phyloP scores from a whole-genome alignment of 2,113 vertebrate genomes.

The Uria aalge region DNA sequence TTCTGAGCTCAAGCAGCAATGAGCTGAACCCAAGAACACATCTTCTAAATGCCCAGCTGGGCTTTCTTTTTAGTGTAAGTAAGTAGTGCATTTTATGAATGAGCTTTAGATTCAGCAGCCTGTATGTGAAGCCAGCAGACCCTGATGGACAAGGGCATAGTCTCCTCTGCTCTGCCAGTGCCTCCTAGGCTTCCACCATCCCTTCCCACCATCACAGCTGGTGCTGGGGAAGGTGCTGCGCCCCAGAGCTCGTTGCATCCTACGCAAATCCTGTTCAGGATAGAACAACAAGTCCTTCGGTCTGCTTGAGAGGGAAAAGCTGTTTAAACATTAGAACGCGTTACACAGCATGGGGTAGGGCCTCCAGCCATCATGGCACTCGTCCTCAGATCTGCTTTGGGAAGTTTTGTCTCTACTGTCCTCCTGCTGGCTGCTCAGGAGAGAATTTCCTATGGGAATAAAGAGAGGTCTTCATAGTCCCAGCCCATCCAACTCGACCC shows the following conservation, averaged over 20 bases:
- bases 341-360: background rate
- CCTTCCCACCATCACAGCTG: background rate
- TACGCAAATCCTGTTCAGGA: background rate
- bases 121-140: background rate
- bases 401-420: background rate
- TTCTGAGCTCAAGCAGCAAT: background rate
- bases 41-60: background rate
- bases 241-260: background rate
- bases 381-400: background rate
- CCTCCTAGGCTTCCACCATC: background rate
- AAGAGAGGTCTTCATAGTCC: background rate
- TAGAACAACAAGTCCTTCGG: background rate
- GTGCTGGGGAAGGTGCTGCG: too few relatives aligned
- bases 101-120: background rate
- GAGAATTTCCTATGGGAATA: background rate
- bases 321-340: background rate
- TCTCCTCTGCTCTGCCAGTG: background rate
- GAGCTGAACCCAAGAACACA: background rate
- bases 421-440: background rate
- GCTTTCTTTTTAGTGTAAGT: background rate
- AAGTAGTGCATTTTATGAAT: background rate
- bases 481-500: background rate
- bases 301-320: background rate
- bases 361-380: background rate
- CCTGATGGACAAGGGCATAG: too few relatives aligned